Conservation (phyloP, 2,888 invertebrate genomes). For the Sacculina carcini region DNA sequence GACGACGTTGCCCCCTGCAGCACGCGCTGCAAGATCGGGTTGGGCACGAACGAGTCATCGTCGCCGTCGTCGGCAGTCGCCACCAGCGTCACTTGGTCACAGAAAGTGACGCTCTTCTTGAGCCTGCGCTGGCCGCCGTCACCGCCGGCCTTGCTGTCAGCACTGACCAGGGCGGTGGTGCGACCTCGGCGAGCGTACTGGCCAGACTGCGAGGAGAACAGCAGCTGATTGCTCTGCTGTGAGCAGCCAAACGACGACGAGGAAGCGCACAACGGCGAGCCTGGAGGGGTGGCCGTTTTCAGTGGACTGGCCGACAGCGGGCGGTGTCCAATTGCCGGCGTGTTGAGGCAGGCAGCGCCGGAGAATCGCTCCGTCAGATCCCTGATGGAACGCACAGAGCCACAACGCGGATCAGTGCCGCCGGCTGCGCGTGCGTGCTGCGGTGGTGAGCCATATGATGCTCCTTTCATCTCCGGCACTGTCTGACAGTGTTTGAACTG, state of each 20-base stretch:
- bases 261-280: no score
- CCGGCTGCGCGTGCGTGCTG: no score
- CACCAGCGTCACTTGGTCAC: constrained; percentile 73
- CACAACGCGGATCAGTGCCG: background rate
- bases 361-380: background rate
- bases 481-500: no score
- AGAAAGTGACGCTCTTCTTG: constrained; percentile 83
- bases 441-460: no score
- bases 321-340: background rate
- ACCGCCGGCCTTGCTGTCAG: constrained; percentile 19
- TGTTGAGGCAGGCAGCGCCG: background rate
- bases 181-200: background rate
- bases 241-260: background rate
- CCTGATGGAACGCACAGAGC: background rate
- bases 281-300: background rate
- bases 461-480: no score
- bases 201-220: background rate
- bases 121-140: constrained; percentile 23
- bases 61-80: constrained; percentile 79
- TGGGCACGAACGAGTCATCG: constrained; percentile 66
- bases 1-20: no score
- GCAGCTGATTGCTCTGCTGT: constrained; percentile 3
- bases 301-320: background rate
- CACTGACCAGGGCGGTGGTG: constrained; percentile 8
- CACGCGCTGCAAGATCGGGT: constrained; percentile 64